Conservation (phyloP, 2,797 vertebrate genomes). For the Pteropus rufus region DNA sequence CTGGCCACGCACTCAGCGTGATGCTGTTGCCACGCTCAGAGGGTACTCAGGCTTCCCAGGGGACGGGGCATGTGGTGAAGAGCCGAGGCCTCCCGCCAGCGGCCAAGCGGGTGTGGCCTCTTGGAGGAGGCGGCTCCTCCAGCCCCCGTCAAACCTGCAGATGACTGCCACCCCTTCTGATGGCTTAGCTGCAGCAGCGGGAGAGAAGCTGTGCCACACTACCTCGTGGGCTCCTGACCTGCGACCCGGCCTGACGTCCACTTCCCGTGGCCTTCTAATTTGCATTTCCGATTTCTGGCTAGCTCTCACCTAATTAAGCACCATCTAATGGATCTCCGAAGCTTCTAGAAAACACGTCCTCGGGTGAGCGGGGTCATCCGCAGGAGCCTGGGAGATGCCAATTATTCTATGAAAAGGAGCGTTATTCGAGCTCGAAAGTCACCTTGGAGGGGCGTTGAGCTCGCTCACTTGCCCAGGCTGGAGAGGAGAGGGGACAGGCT, state of each 20-base stretch:
- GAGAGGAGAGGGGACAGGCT: neutral
- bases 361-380: neutral
- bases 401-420: neutral
- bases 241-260: neutral
- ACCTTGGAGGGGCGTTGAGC: neutral
- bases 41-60: accelerated
- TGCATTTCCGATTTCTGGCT: conserved; percentile 45
- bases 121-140: neutral
- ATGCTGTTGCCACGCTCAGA: accelerated
- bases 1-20: accelerated
- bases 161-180: neutral
- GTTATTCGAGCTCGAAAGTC: neutral
- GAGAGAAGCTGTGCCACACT: no score
- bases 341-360: neutral
- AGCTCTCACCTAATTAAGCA: conserved; percentile 46
- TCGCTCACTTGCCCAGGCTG: neutral
- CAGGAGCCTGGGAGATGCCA: neutral
- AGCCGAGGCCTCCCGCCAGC: neutral
- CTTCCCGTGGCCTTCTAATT: conserved; percentile 20
- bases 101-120: neutral
- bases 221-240: accelerated
- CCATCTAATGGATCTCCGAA: neutral
- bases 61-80: accelerated
- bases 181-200: no score
- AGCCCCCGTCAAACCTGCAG: no score